A percentile compares a stretch with the other conserved stretches of the same genome.
Conservation (phyloP, 92 coral and sea anemone species). For the Palythoa caribaeorum region DNA sequence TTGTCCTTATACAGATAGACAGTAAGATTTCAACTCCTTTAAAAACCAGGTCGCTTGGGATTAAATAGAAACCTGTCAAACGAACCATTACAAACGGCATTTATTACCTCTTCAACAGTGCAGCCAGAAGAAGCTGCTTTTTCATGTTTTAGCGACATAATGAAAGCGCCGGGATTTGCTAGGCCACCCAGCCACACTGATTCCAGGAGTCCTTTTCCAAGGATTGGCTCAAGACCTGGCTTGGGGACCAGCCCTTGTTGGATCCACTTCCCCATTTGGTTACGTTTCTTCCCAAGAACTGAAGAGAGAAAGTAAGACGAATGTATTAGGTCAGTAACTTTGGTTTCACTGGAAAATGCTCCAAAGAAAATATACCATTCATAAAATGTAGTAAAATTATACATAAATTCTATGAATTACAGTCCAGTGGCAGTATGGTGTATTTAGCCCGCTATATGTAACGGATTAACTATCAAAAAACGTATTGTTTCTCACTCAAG, state of each 20-base stretch:
- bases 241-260: constrained; percentile 84
- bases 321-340: not conserved
- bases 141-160: constrained; percentile 87
- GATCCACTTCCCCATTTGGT: constrained; percentile 86
- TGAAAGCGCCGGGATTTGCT: constrained; percentile 89
- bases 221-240: constrained; percentile 75
- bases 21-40: no score
- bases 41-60: no score
- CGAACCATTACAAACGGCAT: not conserved
- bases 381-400: no score
- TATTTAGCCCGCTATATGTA: no score
- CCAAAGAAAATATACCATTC: no score
- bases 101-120: constrained; percentile 76
- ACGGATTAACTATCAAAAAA: no score
- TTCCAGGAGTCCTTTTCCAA: constrained; percentile 81
- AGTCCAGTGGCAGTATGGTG: no score
- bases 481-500: no score
- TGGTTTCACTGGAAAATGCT: no score
- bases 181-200: constrained; percentile 98
- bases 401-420: no score
- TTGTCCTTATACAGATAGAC: no score
- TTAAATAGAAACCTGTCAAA: no score
- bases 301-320: constrained; percentile 9
- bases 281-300: constrained; percentile 84
- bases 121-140: constrained; percentile 89